These are phyloP conservation scores for Pitta sordida DNA, from an alignment of 2,113 vertebrate genomes.

Conservation along the genomic window DNA sequence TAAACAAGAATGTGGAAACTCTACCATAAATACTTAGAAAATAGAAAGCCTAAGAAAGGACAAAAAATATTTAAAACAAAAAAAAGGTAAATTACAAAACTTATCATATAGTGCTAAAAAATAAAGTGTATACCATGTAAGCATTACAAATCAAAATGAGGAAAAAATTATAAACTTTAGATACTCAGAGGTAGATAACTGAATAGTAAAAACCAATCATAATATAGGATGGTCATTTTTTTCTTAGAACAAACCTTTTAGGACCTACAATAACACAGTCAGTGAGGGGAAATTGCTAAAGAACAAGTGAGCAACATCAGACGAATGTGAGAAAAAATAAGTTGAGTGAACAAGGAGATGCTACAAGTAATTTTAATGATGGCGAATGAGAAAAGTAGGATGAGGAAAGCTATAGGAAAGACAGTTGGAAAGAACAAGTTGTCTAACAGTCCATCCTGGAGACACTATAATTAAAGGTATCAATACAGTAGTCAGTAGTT, in stretches of 20 bases:
- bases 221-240: neutral
- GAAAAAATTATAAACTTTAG: neutral
- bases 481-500: neutral
- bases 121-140: neutral
- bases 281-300: neutral
- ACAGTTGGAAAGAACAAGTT: neutral
- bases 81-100: neutral
- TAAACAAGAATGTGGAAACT: neutral
- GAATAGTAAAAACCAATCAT: neutral
- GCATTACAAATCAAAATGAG: neutral
- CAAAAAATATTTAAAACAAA: neutral
- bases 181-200: neutral
- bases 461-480: neutral
- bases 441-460: neutral
- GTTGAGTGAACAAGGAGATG: neutral
- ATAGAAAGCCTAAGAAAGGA: neutral
- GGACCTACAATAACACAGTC: neutral
- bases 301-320: neutral
- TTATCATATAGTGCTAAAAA: neutral
- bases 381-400: neutral
- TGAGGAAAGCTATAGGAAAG: neutral
- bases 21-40: neutral
- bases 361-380: neutral
- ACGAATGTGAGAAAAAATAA: neutral
- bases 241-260: neutral